phyloP scores from a whole-genome alignment of 2,888 invertebrate genomes.

The Julus scandinavius region DNA sequence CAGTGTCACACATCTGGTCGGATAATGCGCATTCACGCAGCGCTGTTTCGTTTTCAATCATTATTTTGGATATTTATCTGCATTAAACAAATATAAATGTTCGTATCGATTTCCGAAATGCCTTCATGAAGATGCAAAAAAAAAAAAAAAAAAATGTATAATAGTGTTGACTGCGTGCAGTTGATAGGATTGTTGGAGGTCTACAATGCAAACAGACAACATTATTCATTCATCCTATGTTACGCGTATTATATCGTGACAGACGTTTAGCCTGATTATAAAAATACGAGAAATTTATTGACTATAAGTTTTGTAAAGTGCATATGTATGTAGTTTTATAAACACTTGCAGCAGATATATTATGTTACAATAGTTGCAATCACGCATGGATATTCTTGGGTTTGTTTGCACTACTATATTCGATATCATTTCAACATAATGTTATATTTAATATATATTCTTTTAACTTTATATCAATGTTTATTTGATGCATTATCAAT shows the following conservation, averaged over 20 bases:
- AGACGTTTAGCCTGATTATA: neutral
- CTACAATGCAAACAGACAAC: conserved; percentile 5
- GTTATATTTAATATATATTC: too few relatives aligned
- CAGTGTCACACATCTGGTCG: neutral
- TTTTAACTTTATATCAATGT: too few relatives aligned
- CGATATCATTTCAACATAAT: too few relatives aligned
- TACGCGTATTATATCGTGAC: neutral
- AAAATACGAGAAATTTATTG: neutral
- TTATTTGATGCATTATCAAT: too few relatives aligned
- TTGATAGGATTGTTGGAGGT: neutral
- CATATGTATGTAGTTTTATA: too few relatives aligned
- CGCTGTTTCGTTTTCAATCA: neutral
- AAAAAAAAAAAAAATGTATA: too few relatives aligned
- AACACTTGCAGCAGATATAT: too few relatives aligned
- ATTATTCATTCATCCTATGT: neutral
- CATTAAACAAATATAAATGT: conserved; percentile 23
- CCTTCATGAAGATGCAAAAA: neutral
- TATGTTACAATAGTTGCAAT: too few relatives aligned
- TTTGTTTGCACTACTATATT: too few relatives aligned
- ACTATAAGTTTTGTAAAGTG: too few relatives aligned
- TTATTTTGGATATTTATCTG: conserved; percentile 27
- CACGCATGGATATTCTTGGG: too few relatives aligned
- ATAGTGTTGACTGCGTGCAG: conserved; percentile 8
- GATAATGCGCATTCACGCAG: neutral
- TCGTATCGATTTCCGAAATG: conserved; percentile 32